phyloP scores from a whole-genome alignment of 2,888 invertebrate species.

The Temnothorax rugatulus region DNA sequence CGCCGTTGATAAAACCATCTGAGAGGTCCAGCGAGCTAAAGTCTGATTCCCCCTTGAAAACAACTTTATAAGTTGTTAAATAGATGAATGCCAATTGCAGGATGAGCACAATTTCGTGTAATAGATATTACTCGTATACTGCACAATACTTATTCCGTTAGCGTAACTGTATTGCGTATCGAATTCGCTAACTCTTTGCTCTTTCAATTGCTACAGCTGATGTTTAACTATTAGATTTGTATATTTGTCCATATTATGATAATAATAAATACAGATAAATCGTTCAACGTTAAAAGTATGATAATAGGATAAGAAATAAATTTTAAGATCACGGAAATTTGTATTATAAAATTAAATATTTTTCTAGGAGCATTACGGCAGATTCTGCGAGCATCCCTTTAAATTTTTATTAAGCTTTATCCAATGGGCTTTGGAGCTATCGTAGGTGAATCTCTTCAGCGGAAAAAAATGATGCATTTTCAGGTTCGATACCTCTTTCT shows the following conservation, averaged over 20 bases:
- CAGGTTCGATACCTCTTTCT: not conserved
- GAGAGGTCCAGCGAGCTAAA: not conserved
- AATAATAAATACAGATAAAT: not conserved
- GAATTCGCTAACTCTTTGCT: not conserved
- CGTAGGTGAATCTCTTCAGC: not conserved
- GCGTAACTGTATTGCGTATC: not conserved
- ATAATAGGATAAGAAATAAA: not conserved
- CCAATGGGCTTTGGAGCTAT: not conserved
- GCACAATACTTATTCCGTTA: not conserved
- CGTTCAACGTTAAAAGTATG: not conserved
- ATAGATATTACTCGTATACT: not conserved
- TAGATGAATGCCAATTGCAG: constrained; percentile 1
- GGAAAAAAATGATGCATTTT: not conserved
- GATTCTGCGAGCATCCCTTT: not conserved
- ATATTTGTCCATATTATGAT: not conserved
- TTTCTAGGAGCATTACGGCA: not conserved
- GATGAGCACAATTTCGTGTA: constrained; percentile 14
- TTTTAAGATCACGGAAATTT: not conserved
- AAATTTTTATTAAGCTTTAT: not conserved
- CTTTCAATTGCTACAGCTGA: not conserved
- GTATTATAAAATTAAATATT: not conserved
- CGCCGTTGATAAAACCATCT: not conserved
- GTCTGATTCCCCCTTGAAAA: constrained; percentile 3
- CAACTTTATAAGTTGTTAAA: constrained; percentile 4
- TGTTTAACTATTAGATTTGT: not conserved